These are phyloP conservation scores for Crax fasciolata DNA, from an alignment of 2,797 vertebrate genomes.

Conservation along the genomic window DNA sequence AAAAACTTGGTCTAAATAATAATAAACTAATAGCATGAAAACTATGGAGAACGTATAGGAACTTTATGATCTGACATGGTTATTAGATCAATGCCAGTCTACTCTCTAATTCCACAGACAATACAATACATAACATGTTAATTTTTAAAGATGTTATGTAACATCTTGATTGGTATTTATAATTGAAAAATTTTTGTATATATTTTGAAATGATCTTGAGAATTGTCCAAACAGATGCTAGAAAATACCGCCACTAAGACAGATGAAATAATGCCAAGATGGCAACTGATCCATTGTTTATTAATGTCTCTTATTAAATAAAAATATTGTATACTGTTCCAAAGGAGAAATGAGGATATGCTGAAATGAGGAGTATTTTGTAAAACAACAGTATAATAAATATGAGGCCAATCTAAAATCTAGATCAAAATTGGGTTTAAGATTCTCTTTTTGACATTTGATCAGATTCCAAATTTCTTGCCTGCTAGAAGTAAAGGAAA, in stretches of 20 bases:
- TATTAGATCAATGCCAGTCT: neutral
- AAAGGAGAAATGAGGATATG: neutral
- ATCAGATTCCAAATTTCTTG: neutral
- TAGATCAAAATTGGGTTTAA: neutral
- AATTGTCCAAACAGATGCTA: neutral
- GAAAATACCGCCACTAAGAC: neutral
- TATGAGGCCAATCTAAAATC: neutral
- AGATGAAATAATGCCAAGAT: neutral
- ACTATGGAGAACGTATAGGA: neutral
- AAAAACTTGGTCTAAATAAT: constrained; percentile 9
- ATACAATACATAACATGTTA: neutral
- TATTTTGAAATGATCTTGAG: neutral
- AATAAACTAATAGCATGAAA: constrained; percentile 7
- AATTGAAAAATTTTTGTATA: neutral
- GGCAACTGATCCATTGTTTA: neutral
- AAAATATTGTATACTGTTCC: neutral
- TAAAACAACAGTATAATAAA: neutral
- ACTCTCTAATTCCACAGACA: neutral
- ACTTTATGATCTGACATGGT: neutral
- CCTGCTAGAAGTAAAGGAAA: neutral
- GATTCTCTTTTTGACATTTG: neutral
- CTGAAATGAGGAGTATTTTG: neutral
- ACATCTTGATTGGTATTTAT: neutral
- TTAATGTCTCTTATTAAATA: neutral
- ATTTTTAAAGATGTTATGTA: neutral